phyloP scores from a whole-genome alignment of 2,113 vertebrate species.

The Semnornis frantzii region DNA sequence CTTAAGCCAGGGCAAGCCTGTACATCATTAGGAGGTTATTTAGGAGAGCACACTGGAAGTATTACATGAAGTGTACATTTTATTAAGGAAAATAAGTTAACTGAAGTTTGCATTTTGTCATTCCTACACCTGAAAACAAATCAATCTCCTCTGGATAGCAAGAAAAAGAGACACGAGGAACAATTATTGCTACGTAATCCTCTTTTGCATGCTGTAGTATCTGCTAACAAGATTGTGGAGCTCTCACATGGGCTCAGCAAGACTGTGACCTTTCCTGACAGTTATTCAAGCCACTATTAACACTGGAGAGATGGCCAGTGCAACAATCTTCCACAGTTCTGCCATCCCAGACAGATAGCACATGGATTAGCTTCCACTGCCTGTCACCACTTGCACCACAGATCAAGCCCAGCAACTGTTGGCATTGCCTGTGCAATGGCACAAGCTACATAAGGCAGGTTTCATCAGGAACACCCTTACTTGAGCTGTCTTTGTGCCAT shows the following conservation, averaged over 20 bases:
- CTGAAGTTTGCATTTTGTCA: background rate
- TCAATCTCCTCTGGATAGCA: background rate
- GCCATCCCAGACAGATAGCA: background rate
- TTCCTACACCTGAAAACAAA: conserved; percentile 21
- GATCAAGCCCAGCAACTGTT: background rate
- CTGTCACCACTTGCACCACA: background rate
- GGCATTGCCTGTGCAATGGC: background rate
- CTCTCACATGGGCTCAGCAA: conserved; percentile 57
- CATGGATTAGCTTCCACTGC: background rate
- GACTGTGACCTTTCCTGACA: conserved; percentile 60
- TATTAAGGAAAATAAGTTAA: background rate
- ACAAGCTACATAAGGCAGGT: background rate
- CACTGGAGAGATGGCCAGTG: background rate
- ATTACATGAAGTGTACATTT: background rate
- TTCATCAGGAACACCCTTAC: background rate
- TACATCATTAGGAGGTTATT: conserved; percentile 38
- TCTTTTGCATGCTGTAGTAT: background rate
- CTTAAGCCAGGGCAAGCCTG: conserved; percentile 50
- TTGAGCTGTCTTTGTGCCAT: accelerated
- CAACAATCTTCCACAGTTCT: background rate
- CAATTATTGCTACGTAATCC: conserved; percentile 34
- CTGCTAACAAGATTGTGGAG: conserved; percentile 41
- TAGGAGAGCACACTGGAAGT: background rate
- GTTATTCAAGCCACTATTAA: background rate
- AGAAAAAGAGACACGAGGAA: background rate